Conservation (phyloP, 1,140 invertebrate genomes). For the Elymnias hypermnestra region DNA sequence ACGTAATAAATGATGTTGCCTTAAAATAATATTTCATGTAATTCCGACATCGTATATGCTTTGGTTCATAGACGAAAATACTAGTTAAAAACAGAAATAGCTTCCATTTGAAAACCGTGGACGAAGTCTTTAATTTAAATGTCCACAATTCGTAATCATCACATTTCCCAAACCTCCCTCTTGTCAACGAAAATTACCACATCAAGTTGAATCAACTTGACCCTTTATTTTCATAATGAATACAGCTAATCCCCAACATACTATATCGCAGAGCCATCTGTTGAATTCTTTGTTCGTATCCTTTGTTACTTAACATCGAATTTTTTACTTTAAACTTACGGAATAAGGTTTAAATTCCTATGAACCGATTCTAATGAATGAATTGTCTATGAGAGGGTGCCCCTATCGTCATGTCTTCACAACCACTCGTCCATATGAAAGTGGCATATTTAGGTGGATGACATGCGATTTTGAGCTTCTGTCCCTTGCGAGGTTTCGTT, state of each 20-base stretch:
- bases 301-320: constrained; percentile 19
- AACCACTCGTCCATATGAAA: constrained; percentile 12
- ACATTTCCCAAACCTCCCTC: constrained; percentile 3
- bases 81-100: no score
- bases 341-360: not conserved
- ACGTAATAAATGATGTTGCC: no score
- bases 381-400: constrained; percentile 8
- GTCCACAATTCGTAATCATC: no score
- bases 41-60: no score
- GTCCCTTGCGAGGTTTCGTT: not conserved
- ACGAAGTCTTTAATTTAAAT: no score
- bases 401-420: constrained; percentile 15
- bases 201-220: constrained; percentile 11
- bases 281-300: constrained; percentile 49
- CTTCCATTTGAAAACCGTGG: no score
- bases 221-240: constrained; percentile 17
- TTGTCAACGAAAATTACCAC: constrained; percentile 4
- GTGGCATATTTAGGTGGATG: constrained; percentile 16
- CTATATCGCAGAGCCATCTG: constrained; percentile 50
- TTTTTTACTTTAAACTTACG: not conserved
- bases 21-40: no score
- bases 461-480: constrained; percentile 2
- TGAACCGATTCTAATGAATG: constrained; percentile 6
- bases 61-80: no score
- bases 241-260: constrained; percentile 15